phyloP scores from a whole-genome alignment of 2,797 vertebrate genomes.

The Myoxocephalus aenaeus region DNA sequence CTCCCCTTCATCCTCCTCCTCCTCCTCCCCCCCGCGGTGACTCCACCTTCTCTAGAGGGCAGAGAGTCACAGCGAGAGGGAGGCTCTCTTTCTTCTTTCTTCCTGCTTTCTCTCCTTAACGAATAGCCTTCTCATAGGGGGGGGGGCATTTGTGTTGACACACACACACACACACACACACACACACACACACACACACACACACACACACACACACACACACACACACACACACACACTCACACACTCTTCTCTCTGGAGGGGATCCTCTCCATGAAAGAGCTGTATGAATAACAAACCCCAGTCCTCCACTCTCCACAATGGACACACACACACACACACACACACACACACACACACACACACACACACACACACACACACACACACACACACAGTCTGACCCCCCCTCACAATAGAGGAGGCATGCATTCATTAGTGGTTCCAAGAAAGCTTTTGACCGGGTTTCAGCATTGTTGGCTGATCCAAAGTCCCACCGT shows the following conservation, averaged over 20 bases:
- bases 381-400: conserved; percentile 49
- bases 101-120: conserved; percentile 37
- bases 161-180: conserved; percentile 22
- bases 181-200: conserved; percentile 44
- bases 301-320: conserved; percentile 38
- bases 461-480: conserved; percentile 57
- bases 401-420: conserved; percentile 66
- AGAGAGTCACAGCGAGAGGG: too few relatives aligned
- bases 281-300: conserved; percentile 76
- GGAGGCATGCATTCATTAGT: conserved; percentile 72
- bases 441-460: conserved; percentile 64
- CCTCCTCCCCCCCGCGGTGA: conserved; percentile 28
- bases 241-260: too few relatives aligned
- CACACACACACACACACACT: too few relatives aligned
- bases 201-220: conserved; percentile 20
- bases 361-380: conserved; percentile 42
- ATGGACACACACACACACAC: conserved; percentile 16
- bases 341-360: conserved; percentile 29
- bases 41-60: conserved; percentile 34
- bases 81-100: conserved; percentile 8
- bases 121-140: conserved; percentile 30
- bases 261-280: conserved; percentile 35
- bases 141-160: conserved; percentile 69
- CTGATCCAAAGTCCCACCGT: conserved; percentile 67
- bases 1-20: too few relatives aligned